Percentiles rank a stretch among this genome's conserved stretches.
Conservation (phyloP, 2,113 vertebrate species). For the Hemiprocne comata region DNA sequence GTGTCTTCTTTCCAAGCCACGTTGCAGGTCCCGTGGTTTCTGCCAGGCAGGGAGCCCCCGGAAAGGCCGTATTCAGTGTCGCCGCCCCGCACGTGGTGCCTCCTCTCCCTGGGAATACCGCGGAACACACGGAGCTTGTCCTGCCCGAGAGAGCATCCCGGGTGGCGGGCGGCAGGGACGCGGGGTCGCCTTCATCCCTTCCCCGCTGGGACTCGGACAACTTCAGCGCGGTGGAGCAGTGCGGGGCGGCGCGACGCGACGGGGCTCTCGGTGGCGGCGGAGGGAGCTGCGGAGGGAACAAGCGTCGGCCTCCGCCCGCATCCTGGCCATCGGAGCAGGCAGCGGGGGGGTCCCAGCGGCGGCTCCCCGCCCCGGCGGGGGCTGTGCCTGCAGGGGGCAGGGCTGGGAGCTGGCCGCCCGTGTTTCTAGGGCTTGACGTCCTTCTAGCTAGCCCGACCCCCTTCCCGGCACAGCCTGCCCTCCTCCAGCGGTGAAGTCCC, state of each 20-base stretch:
- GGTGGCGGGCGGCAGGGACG: neutral
- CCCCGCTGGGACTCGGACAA: neutral
- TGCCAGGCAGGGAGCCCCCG: neutral
- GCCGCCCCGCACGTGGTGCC: neutral
- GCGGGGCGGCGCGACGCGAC: neutral
- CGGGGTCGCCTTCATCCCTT: neutral
- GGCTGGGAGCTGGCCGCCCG: neutral
- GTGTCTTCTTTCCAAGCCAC: neutral
- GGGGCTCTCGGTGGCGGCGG: neutral
- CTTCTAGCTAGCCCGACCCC: constrained; percentile 17
- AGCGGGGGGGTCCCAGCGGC: neutral
- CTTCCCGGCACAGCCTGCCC: constrained; percentile 16
- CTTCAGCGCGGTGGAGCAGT: neutral
- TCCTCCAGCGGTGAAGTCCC: neutral
- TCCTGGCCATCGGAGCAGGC: neutral
- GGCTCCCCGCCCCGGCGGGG: neutral
- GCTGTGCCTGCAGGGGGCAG: constrained; percentile 55
- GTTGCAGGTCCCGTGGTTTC: neutral
- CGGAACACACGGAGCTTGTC: neutral
- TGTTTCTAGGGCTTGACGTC: constrained; percentile 60
- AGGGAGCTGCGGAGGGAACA: neutral
- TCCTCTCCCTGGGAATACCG: neutral
- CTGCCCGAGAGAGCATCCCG: neutral
- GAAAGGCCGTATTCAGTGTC: neutral
- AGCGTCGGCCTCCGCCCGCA: no score